Conservation (phyloP, 2,888 invertebrate genomes). For the Apamea sordens region DNA sequence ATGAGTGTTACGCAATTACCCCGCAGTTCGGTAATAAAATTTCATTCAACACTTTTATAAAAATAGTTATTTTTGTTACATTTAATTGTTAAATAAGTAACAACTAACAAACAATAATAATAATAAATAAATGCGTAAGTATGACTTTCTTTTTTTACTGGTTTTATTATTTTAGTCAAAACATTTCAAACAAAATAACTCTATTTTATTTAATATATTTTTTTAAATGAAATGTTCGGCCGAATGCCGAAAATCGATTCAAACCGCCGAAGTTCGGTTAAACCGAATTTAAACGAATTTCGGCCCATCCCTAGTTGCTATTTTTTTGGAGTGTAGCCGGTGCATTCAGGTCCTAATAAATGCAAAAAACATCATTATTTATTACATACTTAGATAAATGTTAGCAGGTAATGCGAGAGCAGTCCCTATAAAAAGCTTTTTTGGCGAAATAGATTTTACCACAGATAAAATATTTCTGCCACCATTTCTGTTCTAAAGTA, state of each 20-base stretch:
- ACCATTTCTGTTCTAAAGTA: too few relatives aligned
- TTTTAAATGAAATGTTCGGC: neutral
- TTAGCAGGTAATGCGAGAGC: too few relatives aligned
- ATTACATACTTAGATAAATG: too few relatives aligned
- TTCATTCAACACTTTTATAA: neutral
- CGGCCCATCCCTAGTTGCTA: neutral
- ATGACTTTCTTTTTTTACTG: neutral
- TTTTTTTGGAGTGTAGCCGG: too few relatives aligned
- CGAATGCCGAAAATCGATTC: too few relatives aligned
- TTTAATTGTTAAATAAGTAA: neutral
- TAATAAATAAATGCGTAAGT: neutral
- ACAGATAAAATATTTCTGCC: too few relatives aligned
- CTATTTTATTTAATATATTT: neutral
- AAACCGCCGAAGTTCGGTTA: neutral
- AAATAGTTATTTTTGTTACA: too few relatives aligned
- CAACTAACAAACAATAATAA: neutral
- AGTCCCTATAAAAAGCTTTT: too few relatives aligned
- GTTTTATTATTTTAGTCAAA: neutral
- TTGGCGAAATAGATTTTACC: too few relatives aligned
- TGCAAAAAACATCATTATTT: too few relatives aligned
- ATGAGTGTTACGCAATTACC: too few relatives aligned
- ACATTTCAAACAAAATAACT: neutral
- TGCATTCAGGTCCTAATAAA: too few relatives aligned
- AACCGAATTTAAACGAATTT: neutral
- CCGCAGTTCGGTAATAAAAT: neutral